phyloP scores from a whole-genome alignment of 53 echinoderm and acorn worm species.

The Crossaster papposus region DNA sequence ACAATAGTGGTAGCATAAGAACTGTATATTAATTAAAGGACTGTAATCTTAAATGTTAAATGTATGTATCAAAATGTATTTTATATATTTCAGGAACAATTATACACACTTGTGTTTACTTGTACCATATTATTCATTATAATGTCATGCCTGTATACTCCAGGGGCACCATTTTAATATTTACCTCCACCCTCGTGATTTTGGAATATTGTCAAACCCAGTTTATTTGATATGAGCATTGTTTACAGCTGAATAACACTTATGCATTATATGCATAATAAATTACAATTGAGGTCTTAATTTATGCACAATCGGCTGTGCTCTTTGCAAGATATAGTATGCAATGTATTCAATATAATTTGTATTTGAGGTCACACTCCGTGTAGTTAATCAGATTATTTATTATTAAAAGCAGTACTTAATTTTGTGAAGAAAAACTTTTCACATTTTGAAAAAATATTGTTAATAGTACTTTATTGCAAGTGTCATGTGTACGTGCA shows the following conservation, averaged over 20 bases:
- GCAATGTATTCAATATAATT: not conserved
- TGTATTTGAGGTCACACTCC: not conserved
- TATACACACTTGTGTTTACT: not conserved
- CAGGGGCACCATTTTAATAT: not conserved
- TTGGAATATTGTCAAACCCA: not conserved
- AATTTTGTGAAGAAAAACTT: not conserved
- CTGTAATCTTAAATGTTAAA: not conserved
- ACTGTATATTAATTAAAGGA: not conserved
- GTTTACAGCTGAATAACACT: not conserved
- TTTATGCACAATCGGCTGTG: not conserved
- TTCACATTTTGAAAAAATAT: not conserved
- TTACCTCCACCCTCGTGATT: not conserved
- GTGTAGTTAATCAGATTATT: not conserved
- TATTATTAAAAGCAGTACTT: not conserved
- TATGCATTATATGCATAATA: not conserved
- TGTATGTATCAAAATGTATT: not conserved
- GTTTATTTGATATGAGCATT: not conserved
- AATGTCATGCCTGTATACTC: not conserved
- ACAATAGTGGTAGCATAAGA: too few species aligned
- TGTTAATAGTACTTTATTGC: not conserved
- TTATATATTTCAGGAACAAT: not conserved
- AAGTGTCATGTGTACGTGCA: conserved; percentile 20
- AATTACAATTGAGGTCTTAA: not conserved
- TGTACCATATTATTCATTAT: not conserved
- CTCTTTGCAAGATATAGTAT: not conserved